Evolutionary conservation across 92 coral and sea anemone genomes (phyloP), one percentile per base, ranked within the genome.

Genomic region (Pocillopora grandis): DNA sequence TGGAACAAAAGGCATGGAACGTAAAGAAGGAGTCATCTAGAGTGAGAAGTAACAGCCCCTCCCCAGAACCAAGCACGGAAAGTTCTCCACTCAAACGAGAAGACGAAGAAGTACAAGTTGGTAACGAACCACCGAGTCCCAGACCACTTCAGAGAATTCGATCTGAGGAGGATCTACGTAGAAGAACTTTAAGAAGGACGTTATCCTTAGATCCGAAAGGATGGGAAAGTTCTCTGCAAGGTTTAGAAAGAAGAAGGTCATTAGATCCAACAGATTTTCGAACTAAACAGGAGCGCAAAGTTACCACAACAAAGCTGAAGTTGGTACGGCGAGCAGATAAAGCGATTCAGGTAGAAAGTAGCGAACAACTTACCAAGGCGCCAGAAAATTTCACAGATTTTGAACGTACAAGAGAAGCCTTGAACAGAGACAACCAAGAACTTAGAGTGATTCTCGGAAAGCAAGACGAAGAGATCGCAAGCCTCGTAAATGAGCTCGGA

Each of bases 251-350:
- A 67, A 68, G 66, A 14, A 21, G 27, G 35, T 80, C 76, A 21
- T 9, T 67, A 56, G 84, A 80, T 6, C 21, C 33, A 16, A 80
- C 66, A 15, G 60, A 49, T 36, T 75, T 75, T 3, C 76, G 59
- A 16, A 52, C 37, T 9, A 73, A 73, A 31, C 10, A n/a, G 37
- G 62, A 58, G 71, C 87, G 81, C 2, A 76, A 71, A 76, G 10
- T 84, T 66, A 76, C 83, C 58, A 84, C 19, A 76, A 42, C 75
- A 0, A 69, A 84, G 71, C n/a, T 84, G 58, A 76, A 71, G 42
- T 58, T 84, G 52, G 57, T 69, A 1, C 62, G 67, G 12, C 58
- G 88, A 65, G 60, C 31, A 15, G 62, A 76, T 62, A 84, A 76
- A 37, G 76, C 19, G 8, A 31, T 77, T 17, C 83, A 84, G 48